Evolutionary conservation across 2,797 vertebrate species (phyloP), one percentile per base, ranked within the genome.

Genomic region (Melanotaenia parkinsoni): DNA sequence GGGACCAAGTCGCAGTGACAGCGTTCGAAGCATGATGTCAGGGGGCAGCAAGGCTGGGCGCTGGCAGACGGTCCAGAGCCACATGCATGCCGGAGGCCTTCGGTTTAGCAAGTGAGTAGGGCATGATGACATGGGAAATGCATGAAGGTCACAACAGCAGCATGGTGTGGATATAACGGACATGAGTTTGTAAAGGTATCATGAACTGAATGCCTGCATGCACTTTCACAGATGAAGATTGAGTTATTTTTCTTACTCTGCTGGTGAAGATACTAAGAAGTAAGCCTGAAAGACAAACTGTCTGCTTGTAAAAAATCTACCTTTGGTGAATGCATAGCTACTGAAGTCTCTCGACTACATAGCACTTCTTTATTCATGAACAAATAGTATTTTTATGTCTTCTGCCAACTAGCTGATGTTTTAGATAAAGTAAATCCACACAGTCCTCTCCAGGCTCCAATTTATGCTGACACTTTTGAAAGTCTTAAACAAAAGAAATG

Each of bases 11-110:
- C 97, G 96, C 96, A 97, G 96, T 93, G 96, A 97, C 95, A 97
- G 96, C 92, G 87, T 95, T 91, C 87, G 94, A 67, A 97, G 96
- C 92, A 94, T 95, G 93, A 89, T 94, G 90, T 93, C 92, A 94
- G 97, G 95, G 77, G 96, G 95, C 91, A 96, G 96, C 92, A 97
- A 95, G 94, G 96, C 91, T 30, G 94, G 98, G 88, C 96, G 96
- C 91, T 99, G 97, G 98, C 96, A 98, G 92, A 96, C 92, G 79
- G 82, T 99, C 95, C 98, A 99, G 96, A 97, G 96, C 95, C 98
- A 99, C 95, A 95, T 99, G 96, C 96, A 97, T 81, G 96, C 97
- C 79, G 98, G 98, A 95, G 97, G 96, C 94, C 96, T 99, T 93
- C 97, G 96, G 90, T 95, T 96, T 92, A 93, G 95, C 96, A 99